Evolutionary conservation across 1,140 invertebrate genomes (phyloP), one percentile per base, ranked within the genome.

Genomic region (Nebria ingens): DNA sequence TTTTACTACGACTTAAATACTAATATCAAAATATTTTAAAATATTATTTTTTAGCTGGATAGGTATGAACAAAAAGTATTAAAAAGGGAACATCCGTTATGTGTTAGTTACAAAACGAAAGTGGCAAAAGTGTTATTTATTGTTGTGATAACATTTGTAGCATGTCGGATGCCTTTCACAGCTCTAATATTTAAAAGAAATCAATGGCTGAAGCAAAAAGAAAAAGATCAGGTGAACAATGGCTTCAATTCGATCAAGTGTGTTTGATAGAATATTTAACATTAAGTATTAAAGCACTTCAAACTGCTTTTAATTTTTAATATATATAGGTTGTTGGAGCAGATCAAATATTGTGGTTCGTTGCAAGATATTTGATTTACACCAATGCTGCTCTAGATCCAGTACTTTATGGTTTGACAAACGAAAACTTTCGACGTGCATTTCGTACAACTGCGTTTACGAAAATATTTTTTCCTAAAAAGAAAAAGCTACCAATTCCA

Each of bases 361-460:
- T 76, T 1, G 80, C 83, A 0, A 81, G 84, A 62, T 84, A 79
- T 58, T 67, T 87, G 6, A 81, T 86, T 57, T 82, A 84, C 45
- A 58, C 80, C 2, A 87, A 86, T 65, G 80, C 82, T 19, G 83
- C 84, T 4, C 71, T 87, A 45, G 87, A 88, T 68, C 86, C 86
- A 0, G 66, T 88, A 1, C 81, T 88, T 38, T 88, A 87, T 57
- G 85, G 83, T 12, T 80, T 83, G 23, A 85, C 79, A 9, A 87
- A 86, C 60, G 75, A 79, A 21, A 79, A 80, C 61, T 82, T 87
- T 59, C 65, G 77, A 15, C 76, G 75, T 55, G 83, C 83, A 42
- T 82, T 84, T 64, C 69, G 73, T 17, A 64, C 71, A 11, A 78
- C 74, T 12, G 68, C 73, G 0, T 64, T 73, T 1, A 56, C 74